A percentile compares a stretch with the other conserved stretches of the same genome.
phyloP scores from a whole-genome alignment of 2,888 invertebrate species.

The Gymnocheta viridis region DNA sequence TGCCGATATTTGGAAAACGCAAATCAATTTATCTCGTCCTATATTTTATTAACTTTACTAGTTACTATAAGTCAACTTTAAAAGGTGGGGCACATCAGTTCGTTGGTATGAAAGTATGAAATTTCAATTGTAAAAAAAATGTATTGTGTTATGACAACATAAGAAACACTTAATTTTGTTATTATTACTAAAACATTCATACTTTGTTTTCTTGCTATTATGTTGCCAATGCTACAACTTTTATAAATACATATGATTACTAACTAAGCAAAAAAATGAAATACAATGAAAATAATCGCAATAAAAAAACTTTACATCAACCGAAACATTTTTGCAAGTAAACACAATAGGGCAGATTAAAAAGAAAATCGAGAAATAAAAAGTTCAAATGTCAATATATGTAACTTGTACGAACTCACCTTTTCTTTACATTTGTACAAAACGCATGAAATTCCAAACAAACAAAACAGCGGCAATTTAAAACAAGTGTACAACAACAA shows the following conservation, averaged over 20 bases:
- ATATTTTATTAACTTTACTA: background rate
- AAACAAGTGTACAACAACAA: constrained; percentile 41
- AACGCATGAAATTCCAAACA: constrained; percentile 64
- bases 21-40: background rate
- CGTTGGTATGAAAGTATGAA: background rate
- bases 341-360: constrained; percentile 2
- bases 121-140: constrained; percentile 4
- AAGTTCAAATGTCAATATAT: constrained; percentile 68
- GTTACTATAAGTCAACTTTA: background rate
- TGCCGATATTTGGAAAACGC: background rate
- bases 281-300: constrained; percentile 14
- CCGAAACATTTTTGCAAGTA: background rate
- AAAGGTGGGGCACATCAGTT: constrained; percentile 2
- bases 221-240: constrained; percentile 42
- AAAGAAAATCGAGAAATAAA: constrained; percentile 36
- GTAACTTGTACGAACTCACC: constrained; percentile 52
- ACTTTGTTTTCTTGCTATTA: constrained; percentile 4
- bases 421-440: constrained; percentile 57
- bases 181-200: background rate
- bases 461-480: constrained; percentile 39
- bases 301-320: constrained; percentile 16
- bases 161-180: constrained; percentile 20
- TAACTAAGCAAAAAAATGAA: background rate
- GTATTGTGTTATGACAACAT: constrained; percentile 20
- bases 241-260: constrained; percentile 5